A percentile compares a stretch with the other conserved stretches of the same genome.
Conservation (phyloP, 1,140 invertebrate genomes). For the Drosophila littoralis region DNA sequence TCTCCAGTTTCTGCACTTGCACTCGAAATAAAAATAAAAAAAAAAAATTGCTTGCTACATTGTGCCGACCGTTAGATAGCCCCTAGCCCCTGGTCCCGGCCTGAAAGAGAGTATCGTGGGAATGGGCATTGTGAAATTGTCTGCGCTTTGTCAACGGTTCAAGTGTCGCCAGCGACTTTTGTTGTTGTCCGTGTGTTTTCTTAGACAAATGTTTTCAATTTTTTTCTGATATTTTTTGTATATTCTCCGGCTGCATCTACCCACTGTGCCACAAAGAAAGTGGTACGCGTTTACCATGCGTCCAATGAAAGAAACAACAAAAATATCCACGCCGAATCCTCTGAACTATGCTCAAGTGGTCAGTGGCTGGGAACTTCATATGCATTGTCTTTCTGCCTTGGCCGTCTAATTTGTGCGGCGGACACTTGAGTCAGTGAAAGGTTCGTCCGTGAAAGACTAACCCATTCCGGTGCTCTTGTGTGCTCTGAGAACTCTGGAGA, state of each 20-base stretch:
- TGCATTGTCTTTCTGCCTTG: constrained; percentile 38
- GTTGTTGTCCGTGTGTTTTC: constrained; percentile 54
- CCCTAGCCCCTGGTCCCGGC: constrained; percentile 11
- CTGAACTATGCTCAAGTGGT: constrained; percentile 64
- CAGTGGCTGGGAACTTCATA: constrained; percentile 55
- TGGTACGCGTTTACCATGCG: constrained; percentile 72
- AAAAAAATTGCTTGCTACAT: constrained; percentile 34
- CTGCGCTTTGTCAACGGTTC: constrained; percentile 65
- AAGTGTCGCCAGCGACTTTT: constrained; percentile 70
- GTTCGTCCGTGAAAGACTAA: constrained; percentile 51
- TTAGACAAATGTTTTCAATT: constrained; percentile 77
- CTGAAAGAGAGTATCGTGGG: constrained; percentile 78
- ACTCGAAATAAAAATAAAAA: constrained; percentile 41
- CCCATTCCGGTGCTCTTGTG: constrained; percentile 1
- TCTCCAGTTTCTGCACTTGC: constrained; percentile 82
- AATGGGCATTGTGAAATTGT: constrained; percentile 77
- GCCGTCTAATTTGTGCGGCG: constrained; percentile 70
- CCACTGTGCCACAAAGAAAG: constrained; percentile 70
- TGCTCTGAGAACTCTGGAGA: constrained; percentile 16
- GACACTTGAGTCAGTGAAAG: constrained; percentile 73
- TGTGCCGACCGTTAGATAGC: constrained; percentile 52
- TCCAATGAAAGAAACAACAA: constrained; percentile 6
- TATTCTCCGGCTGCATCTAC: constrained; percentile 16
- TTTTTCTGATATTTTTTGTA: constrained; percentile 49
- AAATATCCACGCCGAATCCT: constrained; percentile 3